A percentile compares a stretch with the other conserved stretches of the same genome.
Conservation (phyloP, 1,140 invertebrate genomes). For the Helicoverpa armigera region DNA sequence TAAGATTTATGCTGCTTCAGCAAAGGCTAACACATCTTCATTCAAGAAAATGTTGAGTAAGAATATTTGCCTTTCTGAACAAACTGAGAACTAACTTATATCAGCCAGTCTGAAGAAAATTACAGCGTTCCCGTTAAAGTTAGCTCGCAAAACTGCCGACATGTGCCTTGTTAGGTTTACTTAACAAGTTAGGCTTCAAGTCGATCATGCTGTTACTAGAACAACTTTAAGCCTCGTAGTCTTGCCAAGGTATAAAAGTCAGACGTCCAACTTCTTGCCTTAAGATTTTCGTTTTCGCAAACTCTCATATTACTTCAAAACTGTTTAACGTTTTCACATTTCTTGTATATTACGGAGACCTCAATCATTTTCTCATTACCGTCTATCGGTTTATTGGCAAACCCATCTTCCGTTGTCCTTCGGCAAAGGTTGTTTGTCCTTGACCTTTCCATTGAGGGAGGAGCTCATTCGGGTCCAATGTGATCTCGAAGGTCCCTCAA, state of each 20-base stretch:
- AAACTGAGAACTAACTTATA: background rate
- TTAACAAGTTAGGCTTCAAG: constrained; percentile 29
- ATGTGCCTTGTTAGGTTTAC: constrained; percentile 8
- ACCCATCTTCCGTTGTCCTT: constrained; percentile 14
- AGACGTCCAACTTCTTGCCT: background rate
- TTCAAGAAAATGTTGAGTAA: too few species aligned
- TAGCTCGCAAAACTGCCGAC: constrained; percentile 16
- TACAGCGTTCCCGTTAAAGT: constrained; percentile 7
- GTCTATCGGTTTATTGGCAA: constrained; percentile 9
- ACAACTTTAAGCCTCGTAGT: constrained; percentile 1
- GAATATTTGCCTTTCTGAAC: too few species aligned
- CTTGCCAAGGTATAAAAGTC: background rate
- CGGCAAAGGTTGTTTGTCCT: background rate
- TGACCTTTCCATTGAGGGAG: constrained; percentile 14
- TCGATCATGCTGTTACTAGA: background rate
- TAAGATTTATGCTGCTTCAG: too few species aligned
- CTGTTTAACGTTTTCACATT: background rate
- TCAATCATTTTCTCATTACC: background rate
- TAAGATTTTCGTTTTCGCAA: too few species aligned
- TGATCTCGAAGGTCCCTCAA: constrained; percentile 18
- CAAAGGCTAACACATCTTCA: too few species aligned
- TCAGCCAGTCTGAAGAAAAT: constrained; percentile 4
- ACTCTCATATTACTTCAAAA: background rate
- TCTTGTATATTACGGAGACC: background rate
- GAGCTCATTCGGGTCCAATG: constrained; percentile 39